Conservation (phyloP, 2,113 vertebrate species). For the Lagopus muta region DNA sequence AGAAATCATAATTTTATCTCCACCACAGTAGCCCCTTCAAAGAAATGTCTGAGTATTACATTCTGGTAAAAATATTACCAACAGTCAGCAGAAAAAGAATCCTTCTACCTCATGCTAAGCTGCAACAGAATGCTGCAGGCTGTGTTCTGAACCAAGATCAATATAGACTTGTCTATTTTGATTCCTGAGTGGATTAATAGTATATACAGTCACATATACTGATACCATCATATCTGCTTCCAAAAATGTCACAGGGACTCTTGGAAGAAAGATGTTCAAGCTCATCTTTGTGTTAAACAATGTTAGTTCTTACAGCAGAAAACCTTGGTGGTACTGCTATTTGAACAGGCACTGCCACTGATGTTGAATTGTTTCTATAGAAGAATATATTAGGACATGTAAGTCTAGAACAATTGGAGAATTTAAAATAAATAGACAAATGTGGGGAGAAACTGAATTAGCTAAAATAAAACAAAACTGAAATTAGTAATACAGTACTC, state of each 20-base stretch:
- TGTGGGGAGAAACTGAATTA: background rate
- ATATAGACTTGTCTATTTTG: background rate
- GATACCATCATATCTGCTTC: background rate
- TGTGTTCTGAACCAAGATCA: background rate
- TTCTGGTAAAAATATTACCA: background rate
- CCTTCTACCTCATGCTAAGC: background rate
- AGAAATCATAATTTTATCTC: background rate
- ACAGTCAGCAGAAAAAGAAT: background rate
- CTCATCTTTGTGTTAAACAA: background rate
- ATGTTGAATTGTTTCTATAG: background rate
- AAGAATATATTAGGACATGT: background rate
- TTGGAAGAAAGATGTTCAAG: background rate
- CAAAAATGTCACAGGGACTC: background rate
- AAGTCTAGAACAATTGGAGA: background rate
- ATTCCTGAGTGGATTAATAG: background rate
- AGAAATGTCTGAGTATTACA: conserved; percentile 6
- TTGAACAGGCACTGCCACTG: background rate
- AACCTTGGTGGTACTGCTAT: background rate
- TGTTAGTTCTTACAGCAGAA: background rate
- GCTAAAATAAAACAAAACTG: background rate
- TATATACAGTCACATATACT: background rate
- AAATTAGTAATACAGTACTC: background rate
- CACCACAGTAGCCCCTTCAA: background rate
- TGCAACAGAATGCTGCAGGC: background rate
- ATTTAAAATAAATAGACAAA: background rate